A percentile compares a stretch with the other conserved stretches of the same genome.
Evolutionary conservation across 2,113 vertebrate genomes (phyloP).

Genomic region (Chloebia gouldiae): DNA sequence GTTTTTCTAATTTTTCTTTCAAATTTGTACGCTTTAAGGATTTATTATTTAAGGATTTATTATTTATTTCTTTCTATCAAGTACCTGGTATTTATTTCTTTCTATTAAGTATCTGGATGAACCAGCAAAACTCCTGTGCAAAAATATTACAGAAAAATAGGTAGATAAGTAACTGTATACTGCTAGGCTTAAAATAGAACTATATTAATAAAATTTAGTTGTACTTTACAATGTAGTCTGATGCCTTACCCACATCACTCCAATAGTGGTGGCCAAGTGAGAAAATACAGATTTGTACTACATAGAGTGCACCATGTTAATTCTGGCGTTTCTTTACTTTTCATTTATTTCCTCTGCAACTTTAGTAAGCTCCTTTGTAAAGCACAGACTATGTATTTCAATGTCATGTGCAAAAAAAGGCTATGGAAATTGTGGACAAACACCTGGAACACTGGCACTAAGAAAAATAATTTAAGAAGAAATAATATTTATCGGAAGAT

Average conservation of each 20-base stretch:
- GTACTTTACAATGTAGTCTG: neutral
- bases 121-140: neutral
- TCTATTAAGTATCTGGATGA: neutral
- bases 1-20: neutral
- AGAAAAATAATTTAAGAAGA: neutral
- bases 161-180: accelerated
- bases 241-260: neutral
- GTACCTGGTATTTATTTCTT: neutral
- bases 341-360: neutral
- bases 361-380: neutral
- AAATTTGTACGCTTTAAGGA: neutral
- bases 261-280: neutral
- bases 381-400: neutral
- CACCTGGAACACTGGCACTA: neutral
- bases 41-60: neutral
- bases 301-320: neutral
- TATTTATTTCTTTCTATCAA: neutral
- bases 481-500: neutral
- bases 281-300: neutral
- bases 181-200: neutral
- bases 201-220: neutral
- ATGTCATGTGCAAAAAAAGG: neutral
- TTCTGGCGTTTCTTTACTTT: neutral
- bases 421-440: neutral
- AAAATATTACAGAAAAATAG: neutral